Evolutionary conservation across 2,797 vertebrate species (phyloP).

Genomic region (Anabacerthia variegaticeps): DNA sequence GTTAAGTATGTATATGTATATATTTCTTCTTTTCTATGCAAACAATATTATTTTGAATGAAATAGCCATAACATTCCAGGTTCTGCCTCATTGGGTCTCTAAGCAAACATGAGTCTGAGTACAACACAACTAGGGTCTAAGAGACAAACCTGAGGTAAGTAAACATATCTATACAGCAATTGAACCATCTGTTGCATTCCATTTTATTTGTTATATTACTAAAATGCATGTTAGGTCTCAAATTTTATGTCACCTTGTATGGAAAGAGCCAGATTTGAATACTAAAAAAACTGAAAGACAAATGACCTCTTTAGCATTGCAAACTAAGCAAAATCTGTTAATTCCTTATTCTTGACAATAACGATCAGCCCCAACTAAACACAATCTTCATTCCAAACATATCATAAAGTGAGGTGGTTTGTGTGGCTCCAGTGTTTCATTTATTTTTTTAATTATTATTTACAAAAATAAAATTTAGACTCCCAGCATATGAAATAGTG

Average conservation of each 20-base stretch:
- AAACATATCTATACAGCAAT: slow-evolving; percentile 43
- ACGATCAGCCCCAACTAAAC: background rate
- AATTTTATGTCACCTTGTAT: background rate
- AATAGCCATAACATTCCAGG: slow-evolving; percentile 99
- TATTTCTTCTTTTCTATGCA: slow-evolving; percentile 83
- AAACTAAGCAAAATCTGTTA: background rate
- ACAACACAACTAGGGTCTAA: slow-evolving; percentile 99
- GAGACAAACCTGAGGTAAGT: slow-evolving; percentile 95
- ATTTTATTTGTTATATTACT: slow-evolving; percentile 25
- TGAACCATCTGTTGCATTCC: slow-evolving; percentile 27
- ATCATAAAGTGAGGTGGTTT: slow-evolving; percentile 17
- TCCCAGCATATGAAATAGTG: background rate
- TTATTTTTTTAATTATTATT: background rate
- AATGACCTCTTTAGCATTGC: background rate
- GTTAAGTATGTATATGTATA: slow-evolving; percentile 77
- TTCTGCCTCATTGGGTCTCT: slow-evolving; percentile 99
- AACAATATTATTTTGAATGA: slow-evolving; percentile 92
- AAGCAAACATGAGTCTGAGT: slow-evolving; percentile 99
- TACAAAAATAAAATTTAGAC: slow-evolving; percentile 7
- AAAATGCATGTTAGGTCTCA: background rate
- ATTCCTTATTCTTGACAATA: background rate
- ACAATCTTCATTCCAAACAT: background rate
- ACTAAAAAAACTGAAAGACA: background rate
- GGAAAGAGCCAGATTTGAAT: background rate
- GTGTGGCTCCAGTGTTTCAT: slow-evolving; percentile 30